These are phyloP conservation scores for Laupala kohalensis DNA, from an alignment of 1,140 invertebrate species.

Conservation along the genomic window DNA sequence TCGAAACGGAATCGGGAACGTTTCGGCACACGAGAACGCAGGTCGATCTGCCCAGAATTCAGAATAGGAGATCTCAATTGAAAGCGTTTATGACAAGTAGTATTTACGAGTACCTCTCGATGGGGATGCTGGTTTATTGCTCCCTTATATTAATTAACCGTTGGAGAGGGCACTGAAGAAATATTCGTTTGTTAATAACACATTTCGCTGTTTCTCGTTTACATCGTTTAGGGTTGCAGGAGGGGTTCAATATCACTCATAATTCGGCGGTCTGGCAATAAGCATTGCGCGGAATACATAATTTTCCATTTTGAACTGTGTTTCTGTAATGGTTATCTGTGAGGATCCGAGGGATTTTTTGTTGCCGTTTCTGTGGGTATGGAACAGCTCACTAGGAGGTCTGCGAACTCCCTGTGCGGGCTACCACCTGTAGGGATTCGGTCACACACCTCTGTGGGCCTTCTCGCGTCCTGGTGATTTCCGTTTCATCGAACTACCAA, in stretches of 20 bases:
- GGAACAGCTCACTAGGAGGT: too few species aligned
- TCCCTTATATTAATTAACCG: not conserved
- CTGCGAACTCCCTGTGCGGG: not conserved
- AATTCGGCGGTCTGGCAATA: not conserved
- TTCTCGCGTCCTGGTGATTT: too few species aligned
- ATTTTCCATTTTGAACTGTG: not conserved
- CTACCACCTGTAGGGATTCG: not conserved
- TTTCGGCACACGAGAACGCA: not conserved
- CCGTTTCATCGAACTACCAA: too few species aligned
- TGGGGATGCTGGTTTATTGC: not conserved
- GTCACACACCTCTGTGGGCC: too few species aligned
- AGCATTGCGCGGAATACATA: not conserved
- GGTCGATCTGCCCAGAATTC: not conserved
- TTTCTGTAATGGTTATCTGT: not conserved
- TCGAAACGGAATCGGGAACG: too few species aligned
- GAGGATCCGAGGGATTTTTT: not conserved
- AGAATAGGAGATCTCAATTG: not conserved
- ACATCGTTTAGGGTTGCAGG: not conserved
- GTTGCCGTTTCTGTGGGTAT: too few species aligned
- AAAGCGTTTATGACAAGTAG: not conserved
- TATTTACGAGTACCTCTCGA: not conserved
- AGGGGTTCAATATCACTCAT: not conserved
- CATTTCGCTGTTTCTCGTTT: not conserved
- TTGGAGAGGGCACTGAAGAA: not conserved
- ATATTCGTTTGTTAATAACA: not conserved